Conservation (phyloP, 2,113 vertebrate genomes). For the Lycaon pictus region DNA sequence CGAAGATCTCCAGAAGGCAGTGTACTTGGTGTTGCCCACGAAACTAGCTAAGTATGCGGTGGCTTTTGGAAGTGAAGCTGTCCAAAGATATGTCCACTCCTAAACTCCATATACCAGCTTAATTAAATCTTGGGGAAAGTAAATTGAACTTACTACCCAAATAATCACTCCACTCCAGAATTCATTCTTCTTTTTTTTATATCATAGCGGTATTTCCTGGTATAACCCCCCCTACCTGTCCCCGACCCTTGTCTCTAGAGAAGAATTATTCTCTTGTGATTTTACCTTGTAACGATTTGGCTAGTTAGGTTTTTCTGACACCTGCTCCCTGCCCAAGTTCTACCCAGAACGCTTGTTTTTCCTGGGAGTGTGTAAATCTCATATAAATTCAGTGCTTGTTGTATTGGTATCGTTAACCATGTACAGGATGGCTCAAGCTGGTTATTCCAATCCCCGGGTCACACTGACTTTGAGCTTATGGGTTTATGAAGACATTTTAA, state of each 20-base stretch:
- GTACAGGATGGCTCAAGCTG: neutral
- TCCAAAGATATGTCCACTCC: constrained; percentile 65
- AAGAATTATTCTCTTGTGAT: constrained; percentile 20
- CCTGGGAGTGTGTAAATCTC: neutral
- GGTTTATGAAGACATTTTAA: constrained; percentile 30
- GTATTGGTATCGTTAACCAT: neutral
- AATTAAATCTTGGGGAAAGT: constrained; percentile 62
- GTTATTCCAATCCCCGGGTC: neutral
- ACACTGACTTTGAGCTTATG: neutral
- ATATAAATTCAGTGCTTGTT: neutral
- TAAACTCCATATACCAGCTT: neutral
- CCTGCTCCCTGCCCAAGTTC: neutral
- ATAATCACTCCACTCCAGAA: neutral
- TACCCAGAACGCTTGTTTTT: neutral
- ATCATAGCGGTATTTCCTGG: neutral
- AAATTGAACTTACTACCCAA: constrained; percentile 6
- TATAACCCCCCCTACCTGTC: neutral
- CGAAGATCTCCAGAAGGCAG: constrained; percentile 67
- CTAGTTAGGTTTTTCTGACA: constrained; percentile 30
- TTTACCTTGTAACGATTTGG: neutral
- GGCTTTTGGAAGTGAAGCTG: constrained; percentile 71
- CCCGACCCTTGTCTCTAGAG: constrained; percentile 8
- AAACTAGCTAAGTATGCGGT: constrained; percentile 55
- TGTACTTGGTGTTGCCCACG: constrained; percentile 51
- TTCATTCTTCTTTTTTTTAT: constrained; percentile 42